A percentile compares a stretch with the other conserved stretches of the same genome.
These are phyloP conservation scores for Trachelus tabidus DNA, from an alignment of 2,888 invertebrate species.

Conservation along the genomic window DNA sequence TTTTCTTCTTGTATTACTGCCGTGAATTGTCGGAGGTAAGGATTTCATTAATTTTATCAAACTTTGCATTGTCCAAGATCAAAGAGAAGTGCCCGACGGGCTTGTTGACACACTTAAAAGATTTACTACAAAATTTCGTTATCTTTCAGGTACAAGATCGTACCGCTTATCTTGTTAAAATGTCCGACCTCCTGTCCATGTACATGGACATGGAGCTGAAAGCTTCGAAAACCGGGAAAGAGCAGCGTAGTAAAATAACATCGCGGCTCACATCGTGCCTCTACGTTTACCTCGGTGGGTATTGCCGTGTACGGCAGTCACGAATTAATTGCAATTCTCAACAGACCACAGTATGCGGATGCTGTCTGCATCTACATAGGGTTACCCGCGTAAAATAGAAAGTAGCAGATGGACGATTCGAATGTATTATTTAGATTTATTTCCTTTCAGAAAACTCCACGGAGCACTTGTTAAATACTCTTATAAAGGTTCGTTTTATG, in stretches of 20 bases:
- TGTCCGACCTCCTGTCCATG: conserved; percentile 65
- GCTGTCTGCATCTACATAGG: neutral
- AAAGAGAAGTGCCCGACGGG: neutral
- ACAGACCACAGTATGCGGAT: neutral
- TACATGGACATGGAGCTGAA: conserved; percentile 66
- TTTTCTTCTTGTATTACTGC: conserved; percentile 63
- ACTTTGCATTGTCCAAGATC: neutral
- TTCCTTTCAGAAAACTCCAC: conserved; percentile 54
- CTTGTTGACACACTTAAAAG: conserved; percentile 21
- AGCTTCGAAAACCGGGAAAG: conserved; percentile 55
- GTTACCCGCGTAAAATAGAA: neutral
- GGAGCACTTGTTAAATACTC: conserved; percentile 57
- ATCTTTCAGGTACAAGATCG: conserved; percentile 56
- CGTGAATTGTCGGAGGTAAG: conserved; percentile 61
- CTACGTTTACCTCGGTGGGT: conserved; percentile 56
- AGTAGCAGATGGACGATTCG: neutral
- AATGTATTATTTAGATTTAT: neutral
- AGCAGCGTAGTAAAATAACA: conserved; percentile 52
- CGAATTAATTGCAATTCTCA: neutral
- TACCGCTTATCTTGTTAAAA: conserved; percentile 60
- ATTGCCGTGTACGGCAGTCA: neutral
- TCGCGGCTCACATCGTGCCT: conserved; percentile 55
- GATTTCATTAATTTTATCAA: neutral
- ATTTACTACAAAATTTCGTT: conserved; percentile 2
- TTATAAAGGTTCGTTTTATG: conserved; percentile 58